A percentile compares a stretch with the other conserved stretches of the same genome.
These are phyloP conservation scores for Buceros bicornis DNA, from an alignment of 2,797 vertebrate species.

Conservation along the genomic window DNA sequence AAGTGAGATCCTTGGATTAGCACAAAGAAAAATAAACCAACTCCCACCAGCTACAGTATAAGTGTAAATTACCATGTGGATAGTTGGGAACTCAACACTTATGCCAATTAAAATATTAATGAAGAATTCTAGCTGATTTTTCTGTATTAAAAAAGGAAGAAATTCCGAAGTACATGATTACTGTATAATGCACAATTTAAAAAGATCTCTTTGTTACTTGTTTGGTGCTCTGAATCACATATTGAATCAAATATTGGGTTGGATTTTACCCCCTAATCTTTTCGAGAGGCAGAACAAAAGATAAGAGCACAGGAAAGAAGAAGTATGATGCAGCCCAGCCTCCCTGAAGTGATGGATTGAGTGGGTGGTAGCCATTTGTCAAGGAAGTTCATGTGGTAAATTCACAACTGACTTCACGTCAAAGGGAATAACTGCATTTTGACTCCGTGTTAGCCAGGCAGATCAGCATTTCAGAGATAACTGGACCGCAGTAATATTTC, in stretches of 20 bases:
- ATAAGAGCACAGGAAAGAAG: not conserved
- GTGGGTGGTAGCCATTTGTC: constrained; percentile 47
- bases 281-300: constrained; percentile 31
- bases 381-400: constrained; percentile 51
- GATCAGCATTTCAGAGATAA: constrained; percentile 25
- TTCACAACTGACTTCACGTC: constrained; percentile 32
- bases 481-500: constrained; percentile 19
- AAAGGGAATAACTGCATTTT: constrained; percentile 42
- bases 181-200: not conserved
- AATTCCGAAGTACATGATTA: not conserved
- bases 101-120: constrained; percentile 65
- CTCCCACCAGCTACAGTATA: constrained; percentile 30
- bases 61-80: constrained; percentile 51
- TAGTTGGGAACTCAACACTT: constrained; percentile 30
- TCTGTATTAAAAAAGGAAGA: not conserved
- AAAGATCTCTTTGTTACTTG: not conserved
- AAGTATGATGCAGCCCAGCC: not conserved
- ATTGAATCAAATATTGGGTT: not conserved
- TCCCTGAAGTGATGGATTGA: constrained; percentile 39
- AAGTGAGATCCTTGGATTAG: constrained; percentile 48
- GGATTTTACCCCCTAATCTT: constrained; percentile 12
- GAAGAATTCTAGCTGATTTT: constrained; percentile 16
- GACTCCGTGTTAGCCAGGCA: constrained; percentile 1
- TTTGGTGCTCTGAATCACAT: not conserved
- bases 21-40: constrained; percentile 54